phyloP scores from a whole-genome alignment of 2,797 vertebrate genomes.

The Saguinus oedipus region DNA sequence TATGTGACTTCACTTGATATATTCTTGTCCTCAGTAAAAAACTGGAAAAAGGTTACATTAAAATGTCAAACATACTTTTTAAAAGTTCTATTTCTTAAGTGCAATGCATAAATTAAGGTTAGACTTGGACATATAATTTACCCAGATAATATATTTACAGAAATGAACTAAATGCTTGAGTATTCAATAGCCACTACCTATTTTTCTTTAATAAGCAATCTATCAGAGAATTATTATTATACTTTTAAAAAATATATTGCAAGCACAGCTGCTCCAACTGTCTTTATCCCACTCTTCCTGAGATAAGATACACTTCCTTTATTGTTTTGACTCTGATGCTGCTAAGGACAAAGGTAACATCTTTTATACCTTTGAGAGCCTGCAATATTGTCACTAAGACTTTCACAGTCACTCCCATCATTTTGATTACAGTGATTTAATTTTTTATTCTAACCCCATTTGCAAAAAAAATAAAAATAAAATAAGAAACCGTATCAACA shows the following conservation, averaged over 20 bases:
- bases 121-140: not conserved
- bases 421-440: not conserved
- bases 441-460: not conserved
- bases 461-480: not conserved
- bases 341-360: not conserved
- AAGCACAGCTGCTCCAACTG: not conserved
- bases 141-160: not conserved
- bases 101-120: not conserved
- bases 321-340: not conserved
- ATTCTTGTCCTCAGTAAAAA: not conserved
- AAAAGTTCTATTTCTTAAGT: not conserved
- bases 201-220: not conserved
- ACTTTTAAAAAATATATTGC: not conserved
- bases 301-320: not conserved
- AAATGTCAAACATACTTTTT: not conserved
- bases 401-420: not conserved
- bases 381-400: not conserved
- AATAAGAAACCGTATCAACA: not conserved
- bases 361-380: not conserved
- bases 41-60: not conserved
- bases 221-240: not conserved
- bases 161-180: not conserved
- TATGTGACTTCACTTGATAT: not conserved
- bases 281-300: not conserved
- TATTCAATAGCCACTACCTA: not conserved